These are phyloP conservation scores for Shinisaurus crocodilurus DNA, from an alignment of 2,113 vertebrate genomes.

Conservation along the genomic window DNA sequence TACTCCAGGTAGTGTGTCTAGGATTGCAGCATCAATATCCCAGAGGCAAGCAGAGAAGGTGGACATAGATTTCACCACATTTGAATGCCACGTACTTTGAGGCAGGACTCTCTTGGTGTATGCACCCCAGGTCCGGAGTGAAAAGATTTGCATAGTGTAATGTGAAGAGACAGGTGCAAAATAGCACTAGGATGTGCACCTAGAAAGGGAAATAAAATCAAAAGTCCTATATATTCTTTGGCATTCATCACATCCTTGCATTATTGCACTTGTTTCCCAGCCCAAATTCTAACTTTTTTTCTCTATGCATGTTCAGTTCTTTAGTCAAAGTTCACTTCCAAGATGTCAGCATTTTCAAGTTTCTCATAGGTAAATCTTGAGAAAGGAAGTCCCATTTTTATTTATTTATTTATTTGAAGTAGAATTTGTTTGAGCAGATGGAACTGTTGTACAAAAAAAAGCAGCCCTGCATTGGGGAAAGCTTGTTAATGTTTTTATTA, in stretches of 20 bases:
- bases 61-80: slow-evolving; percentile 34
- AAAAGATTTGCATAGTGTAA: slow-evolving; percentile 27
- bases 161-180: slow-evolving; percentile 44
- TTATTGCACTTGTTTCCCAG: slow-evolving; percentile 25
- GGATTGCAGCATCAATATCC: background rate
- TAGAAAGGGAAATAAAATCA: slow-evolving; percentile 56
- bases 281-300: slow-evolving; percentile 8
- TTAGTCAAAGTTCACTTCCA: slow-evolving; percentile 47
- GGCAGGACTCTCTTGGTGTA: slow-evolving; percentile 39
- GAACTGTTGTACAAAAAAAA: slow-evolving; percentile 62
- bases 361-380: slow-evolving; percentile 26
- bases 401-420: slow-evolving; percentile 22
- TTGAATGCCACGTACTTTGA: slow-evolving; percentile 55
- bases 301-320: background rate
- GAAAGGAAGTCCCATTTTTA: slow-evolving; percentile 8
- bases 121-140: slow-evolving; percentile 25
- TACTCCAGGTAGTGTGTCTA: background rate
- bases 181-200: slow-evolving; percentile 16
- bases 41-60: background rate
- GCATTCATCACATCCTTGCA: background rate
- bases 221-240: background rate
- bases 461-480: slow-evolving; percentile 63
- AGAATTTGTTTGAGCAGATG: slow-evolving; percentile 55
- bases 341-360: slow-evolving; percentile 38
- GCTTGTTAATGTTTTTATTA: slow-evolving; percentile 67